A percentile compares a stretch with the other conserved stretches of the same genome.
These are phyloP conservation scores for Polydrusus cervinus DNA, from an alignment of 2,888 invertebrate species.

Conservation along the genomic window DNA sequence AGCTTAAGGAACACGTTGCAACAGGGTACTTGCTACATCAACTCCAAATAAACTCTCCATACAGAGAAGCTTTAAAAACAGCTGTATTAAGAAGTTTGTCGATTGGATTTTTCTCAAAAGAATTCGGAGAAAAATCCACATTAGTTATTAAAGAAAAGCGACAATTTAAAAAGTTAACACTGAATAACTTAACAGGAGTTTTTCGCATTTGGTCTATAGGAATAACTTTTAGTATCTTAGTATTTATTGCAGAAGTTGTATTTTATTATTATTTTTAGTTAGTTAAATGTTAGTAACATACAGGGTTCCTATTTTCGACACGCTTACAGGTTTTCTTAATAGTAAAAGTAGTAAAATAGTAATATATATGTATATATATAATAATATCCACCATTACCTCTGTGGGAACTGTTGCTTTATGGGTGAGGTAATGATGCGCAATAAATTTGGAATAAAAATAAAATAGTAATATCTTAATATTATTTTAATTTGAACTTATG, in stretches of 20 bases:
- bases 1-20: slow-evolving; percentile 4
- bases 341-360: too few species aligned
- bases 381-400: too few species aligned
- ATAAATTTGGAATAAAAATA: too few species aligned
- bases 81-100: background rate
- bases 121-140: background rate
- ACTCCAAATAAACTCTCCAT: background rate
- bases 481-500: too few species aligned
- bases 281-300: too few species aligned
- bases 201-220: background rate
- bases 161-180: background rate
- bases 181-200: background rate
- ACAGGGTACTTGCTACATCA: background rate
- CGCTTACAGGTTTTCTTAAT: too few species aligned
- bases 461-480: too few species aligned
- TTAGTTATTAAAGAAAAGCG: background rate
- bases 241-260: background rate
- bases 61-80: background rate
- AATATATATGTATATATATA: too few species aligned
- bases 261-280: background rate
- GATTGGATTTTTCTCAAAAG: too few species aligned
- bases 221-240: background rate
- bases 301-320: too few species aligned
- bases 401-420: too few species aligned
- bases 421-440: too few species aligned